Base-by-base conservation (phyloP, 2,888 invertebrate genomes). In the Macrophya annulata region DNA sequence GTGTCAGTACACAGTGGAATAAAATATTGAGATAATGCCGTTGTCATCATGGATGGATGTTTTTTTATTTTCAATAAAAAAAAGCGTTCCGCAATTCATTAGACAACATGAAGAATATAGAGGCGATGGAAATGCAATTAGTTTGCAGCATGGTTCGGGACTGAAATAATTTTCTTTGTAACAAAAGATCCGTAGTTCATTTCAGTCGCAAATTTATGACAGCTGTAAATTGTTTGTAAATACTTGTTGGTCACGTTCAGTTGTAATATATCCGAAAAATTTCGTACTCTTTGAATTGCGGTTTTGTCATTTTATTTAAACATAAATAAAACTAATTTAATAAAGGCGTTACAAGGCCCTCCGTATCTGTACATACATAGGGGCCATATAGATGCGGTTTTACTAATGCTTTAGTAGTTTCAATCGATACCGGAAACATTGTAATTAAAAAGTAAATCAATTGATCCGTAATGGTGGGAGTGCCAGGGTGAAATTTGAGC, bases 391-490 rank as follows among this genome's bases (percentile, higher is more conserved):
- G 81, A 81, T 81, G 43, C 59, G 79, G 79, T 62, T 81, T 62
- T 43, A 62, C 37, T 43, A 31, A 55, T 81, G 43, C 59, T 62
- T 59, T 12, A 59, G 62, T 31, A 81, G 81, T 81, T 81, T 81
- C 62, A 81, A 81, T 81, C 81, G 81, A 81, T 81, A 81, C 62
- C 40, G n/a, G 81, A 81, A 81, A 62, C 79, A 81, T n/a, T 21
- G 59, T 81, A 62, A 62, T 81, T 59, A 51, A 40, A 40, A 59
- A 81, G 25, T 15, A 62, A 59, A 62, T 62, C 59, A 62, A 81
- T 81, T 43, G 17, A 55, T 45, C 51, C 51, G 10, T n/a, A 15
- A 37, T 10, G 76, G 12, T 25, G 45, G 68, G 68, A 37, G 37
- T 68, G 68, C 37, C 37, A 68, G 6, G 6, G 68, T 37, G 74